Conservation (phyloP, 2,113 vertebrate genomes). For the Lagenorhynchus albirostris region DNA sequence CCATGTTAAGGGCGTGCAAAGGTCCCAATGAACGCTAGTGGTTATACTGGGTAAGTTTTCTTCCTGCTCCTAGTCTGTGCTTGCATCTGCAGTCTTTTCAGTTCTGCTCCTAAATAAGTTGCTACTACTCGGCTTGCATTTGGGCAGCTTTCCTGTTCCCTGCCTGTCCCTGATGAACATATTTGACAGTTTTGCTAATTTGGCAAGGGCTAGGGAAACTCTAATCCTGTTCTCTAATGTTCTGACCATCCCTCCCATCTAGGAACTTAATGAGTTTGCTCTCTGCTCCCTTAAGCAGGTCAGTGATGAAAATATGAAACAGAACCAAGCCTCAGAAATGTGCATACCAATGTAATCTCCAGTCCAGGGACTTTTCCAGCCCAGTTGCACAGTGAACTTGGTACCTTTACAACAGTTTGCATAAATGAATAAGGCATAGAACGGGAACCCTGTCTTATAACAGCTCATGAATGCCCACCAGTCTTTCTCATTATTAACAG, state of each 20-base stretch:
- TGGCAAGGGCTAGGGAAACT: constrained; percentile 42
- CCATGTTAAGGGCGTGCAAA: neutral
- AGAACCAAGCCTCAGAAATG: constrained; percentile 55
- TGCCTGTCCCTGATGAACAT: neutral
- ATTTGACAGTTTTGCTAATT: constrained; percentile 63
- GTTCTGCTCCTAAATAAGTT: neutral
- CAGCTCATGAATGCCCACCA: constrained; percentile 30
- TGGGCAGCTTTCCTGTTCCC: neutral
- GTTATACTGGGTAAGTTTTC: neutral
- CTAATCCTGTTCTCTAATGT: constrained; percentile 46
- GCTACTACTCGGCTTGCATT: neutral
- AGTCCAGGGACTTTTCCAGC: constrained; percentile 49
- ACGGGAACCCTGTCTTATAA: constrained; percentile 12
- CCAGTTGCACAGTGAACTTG: constrained; percentile 39
- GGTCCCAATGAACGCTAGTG: neutral
- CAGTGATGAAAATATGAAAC: constrained; percentile 60
- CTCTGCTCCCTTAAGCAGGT: constrained; percentile 58
- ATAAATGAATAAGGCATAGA: constrained; percentile 66
- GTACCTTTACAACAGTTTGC: constrained; percentile 46
- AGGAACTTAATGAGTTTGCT: constrained; percentile 68
- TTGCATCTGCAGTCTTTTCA: neutral
- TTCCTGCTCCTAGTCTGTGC: neutral
- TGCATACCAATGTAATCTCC: constrained; percentile 34
- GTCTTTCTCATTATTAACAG: constrained; percentile 42
- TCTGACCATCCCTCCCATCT: constrained; percentile 49